These are phyloP conservation scores for Ctenicera cuprea DNA, from an alignment of 2,888 invertebrate genomes.

Conservation along the genomic window DNA sequence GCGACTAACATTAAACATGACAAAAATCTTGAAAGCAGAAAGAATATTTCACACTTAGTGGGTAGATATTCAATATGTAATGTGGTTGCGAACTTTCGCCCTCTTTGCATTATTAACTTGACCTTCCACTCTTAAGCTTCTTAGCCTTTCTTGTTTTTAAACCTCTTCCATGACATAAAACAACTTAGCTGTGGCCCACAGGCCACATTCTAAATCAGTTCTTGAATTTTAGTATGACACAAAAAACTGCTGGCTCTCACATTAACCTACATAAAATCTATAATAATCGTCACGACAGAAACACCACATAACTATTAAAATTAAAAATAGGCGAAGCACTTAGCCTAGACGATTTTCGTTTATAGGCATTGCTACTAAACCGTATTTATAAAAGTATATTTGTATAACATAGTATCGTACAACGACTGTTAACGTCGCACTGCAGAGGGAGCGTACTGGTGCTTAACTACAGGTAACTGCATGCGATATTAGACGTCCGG, in stretches of 20 bases:
- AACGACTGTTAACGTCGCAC: no score
- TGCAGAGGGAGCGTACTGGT: no score
- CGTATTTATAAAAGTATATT: no score
- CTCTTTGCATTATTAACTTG: slow-evolving; percentile 19
- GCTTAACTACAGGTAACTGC: no score
- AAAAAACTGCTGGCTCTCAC: neutral
- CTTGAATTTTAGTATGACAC: slow-evolving; percentile 24
- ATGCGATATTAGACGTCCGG: no score
- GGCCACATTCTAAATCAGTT: slow-evolving; percentile 4
- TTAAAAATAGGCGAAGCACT: no score
- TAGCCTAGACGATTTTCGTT: no score
- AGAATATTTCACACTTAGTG: slow-evolving; percentile 23
- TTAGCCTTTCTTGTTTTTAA: slow-evolving; percentile 17
- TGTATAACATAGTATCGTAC: no score
- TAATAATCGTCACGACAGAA: neutral
- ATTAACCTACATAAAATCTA: neutral
- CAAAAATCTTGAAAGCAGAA: slow-evolving; percentile 21
- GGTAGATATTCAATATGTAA: slow-evolving; percentile 23
- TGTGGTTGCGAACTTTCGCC: slow-evolving; percentile 14
- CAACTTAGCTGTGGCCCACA: slow-evolving; percentile 1
- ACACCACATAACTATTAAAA: neutral
- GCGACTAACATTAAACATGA: slow-evolving; percentile 28
- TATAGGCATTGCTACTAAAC: no score
- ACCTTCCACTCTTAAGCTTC: slow-evolving; percentile 27
- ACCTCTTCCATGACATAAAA: neutral